Conservation (phyloP, 2,888 invertebrate genomes). For the Anthrax anthrax region DNA sequence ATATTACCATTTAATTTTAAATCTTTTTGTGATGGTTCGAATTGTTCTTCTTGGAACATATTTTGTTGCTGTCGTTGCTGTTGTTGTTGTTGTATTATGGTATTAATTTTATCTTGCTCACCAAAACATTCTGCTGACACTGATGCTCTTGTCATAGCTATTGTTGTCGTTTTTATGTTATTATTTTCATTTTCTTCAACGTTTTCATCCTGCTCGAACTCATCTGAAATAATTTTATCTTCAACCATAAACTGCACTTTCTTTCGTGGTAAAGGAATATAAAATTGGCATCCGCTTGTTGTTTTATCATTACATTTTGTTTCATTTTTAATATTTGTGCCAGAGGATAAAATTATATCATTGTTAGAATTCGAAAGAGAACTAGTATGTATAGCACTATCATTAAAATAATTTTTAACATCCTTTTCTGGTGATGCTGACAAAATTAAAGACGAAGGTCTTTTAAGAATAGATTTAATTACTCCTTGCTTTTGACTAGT, state of each 20-base stretch:
- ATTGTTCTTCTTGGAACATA: constrained; percentile 1
- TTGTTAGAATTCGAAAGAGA: background rate
- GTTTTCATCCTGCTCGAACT: constrained; percentile 8
- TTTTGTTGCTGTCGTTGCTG: constrained; percentile 1
- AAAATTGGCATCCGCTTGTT: constrained; percentile 41
- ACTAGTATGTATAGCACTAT: background rate
- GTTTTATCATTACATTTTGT: constrained; percentile 11
- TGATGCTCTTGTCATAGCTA: no score
- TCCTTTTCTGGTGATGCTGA: constrained; percentile 29
- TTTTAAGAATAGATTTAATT: constrained; percentile 46
- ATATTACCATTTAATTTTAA: background rate
- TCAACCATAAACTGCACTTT: constrained; percentile 59
- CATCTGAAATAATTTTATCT: constrained; percentile 34
- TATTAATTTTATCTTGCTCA: background rate
- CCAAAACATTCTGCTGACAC: no score
- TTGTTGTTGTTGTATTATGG: background rate
- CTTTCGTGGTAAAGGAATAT: constrained; percentile 49
- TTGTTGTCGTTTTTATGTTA: background rate
- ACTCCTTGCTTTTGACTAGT: constrained; percentile 12
- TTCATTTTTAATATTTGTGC: constrained; percentile 10
- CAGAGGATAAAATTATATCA: constrained; percentile 3
- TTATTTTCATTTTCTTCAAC: background rate
- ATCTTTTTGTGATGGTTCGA: constrained; percentile 1
- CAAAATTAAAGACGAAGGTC: constrained; percentile 35
- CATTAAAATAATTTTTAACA: constrained; percentile 13